Conservation (phyloP, 2,113 vertebrate species). For the Saimiri boliviensis region DNA sequence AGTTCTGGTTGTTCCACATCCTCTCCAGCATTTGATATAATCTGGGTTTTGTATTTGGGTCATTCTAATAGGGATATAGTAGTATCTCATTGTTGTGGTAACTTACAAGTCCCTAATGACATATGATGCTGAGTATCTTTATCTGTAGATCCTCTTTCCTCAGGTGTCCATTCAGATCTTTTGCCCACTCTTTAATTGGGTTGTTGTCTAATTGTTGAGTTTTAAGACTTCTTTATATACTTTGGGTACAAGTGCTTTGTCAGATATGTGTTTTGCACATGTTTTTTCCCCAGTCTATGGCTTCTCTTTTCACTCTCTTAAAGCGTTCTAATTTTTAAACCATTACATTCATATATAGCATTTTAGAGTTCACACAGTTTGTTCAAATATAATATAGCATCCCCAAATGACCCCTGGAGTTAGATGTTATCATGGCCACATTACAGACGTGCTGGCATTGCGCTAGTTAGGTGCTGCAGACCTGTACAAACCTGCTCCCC, state of each 20-base stretch:
- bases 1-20: background rate
- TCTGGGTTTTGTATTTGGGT: background rate
- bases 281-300: background rate
- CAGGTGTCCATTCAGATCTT: background rate
- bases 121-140: background rate
- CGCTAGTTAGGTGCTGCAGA: accelerated
- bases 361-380: background rate
- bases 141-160: background rate
- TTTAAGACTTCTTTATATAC: background rate
- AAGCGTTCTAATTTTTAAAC: background rate
- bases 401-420: background rate
- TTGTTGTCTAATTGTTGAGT: background rate
- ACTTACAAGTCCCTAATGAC: background rate
- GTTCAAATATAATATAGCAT: background rate
- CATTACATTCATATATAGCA: background rate
- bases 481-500: background rate
- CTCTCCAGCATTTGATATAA: background rate
- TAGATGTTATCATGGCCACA: background rate
- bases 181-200: background rate
- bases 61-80: background rate
- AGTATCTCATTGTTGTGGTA: background rate
- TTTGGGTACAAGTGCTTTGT: background rate
- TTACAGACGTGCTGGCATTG: background rate
- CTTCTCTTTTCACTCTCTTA: slow-evolving; percentile 9
- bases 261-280: background rate